Evolutionary conservation across 1,140 invertebrate species (phyloP), one percentile per base, ranked within the genome.

Genomic region (Heliconius nattereri): DNA sequence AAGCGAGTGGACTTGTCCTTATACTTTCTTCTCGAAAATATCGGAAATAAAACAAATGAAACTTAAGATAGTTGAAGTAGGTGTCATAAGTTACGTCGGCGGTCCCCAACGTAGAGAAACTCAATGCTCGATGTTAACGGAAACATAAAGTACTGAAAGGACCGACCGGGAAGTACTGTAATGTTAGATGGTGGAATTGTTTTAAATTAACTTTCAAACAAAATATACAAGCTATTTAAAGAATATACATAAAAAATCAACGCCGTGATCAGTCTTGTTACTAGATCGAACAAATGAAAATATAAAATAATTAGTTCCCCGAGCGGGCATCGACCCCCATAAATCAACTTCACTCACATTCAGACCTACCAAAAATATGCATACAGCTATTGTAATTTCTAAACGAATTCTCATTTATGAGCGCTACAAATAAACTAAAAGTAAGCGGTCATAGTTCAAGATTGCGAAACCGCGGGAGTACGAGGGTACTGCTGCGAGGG

Each of bases 401-500:
- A 60, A 9, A 60, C n/a, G 20, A 23, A 26, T 23, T 60, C 57
- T 29, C 9, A 29, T 29, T 66, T 66, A 19, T 29, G 60, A 66
- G 23, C 23, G 60, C 23, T 29, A 29, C 60, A 66, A 66, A 66
- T 29, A 66, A 29, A 66, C 60, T 29, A 66, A 66, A 66, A 66
- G 60, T n/a, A 66, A 66, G 29, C 23, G 60, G 60, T 29, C 60
- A 66, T 29, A 66, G 60, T 66, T 66, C 60, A 66, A 29, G 60
- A 66, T 8, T 13, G 60, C 60, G 60, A 66, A 66, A 66, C 60
- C 60, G 60, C 60, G 60, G 60, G 60, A 66, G 60, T 26, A 66
- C 32, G n/a, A 23, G 32, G 32, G 6, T 35, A 35, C 32, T 35
- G 26, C 13, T 29, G 3, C 13, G 60, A 16, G 26, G n/a, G 60